These are phyloP conservation scores for Acrocera orbiculus DNA, from an alignment of 2,888 invertebrate species.

Conservation along the genomic window DNA sequence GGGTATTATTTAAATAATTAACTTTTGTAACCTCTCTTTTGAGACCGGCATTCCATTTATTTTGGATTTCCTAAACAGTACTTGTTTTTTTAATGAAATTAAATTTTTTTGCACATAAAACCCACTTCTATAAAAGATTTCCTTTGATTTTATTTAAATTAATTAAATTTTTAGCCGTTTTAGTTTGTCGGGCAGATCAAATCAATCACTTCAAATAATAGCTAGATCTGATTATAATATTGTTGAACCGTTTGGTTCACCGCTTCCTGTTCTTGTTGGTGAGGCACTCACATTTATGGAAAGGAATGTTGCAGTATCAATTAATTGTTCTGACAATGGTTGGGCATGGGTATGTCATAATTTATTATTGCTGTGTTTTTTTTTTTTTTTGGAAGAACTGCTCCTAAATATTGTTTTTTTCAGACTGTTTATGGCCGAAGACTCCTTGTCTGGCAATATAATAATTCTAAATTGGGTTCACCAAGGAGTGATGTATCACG, in stretches of 20 bases:
- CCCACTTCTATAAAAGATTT: too few species aligned
- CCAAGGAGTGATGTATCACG: slow-evolving; percentile 19
- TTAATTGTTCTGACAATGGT: slow-evolving; percentile 34
- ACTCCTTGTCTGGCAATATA: slow-evolving; percentile 69
- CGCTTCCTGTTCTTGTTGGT: slow-evolving; percentile 73
- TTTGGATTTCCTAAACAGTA: too few species aligned
- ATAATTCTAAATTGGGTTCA: slow-evolving; percentile 25
- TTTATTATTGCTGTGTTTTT: neutral
- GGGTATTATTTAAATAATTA: too few species aligned
- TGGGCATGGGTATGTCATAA: slow-evolving; percentile 34
- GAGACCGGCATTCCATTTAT: too few species aligned
- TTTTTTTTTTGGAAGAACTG: neutral
- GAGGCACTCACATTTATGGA: slow-evolving; percentile 73
- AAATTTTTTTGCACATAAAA: too few species aligned
- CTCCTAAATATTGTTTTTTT: slow-evolving; percentile 6
- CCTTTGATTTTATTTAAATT: too few species aligned
- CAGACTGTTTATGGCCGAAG: slow-evolving; percentile 76
- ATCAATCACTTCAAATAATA: slow-evolving; percentile 54
- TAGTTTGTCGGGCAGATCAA: slow-evolving; percentile 42
- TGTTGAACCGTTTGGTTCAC: slow-evolving; percentile 63
- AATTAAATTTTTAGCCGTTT: slow-evolving; percentile 30
- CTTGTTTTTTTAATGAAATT: too few species aligned
- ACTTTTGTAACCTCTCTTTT: too few species aligned
- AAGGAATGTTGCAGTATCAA: slow-evolving; percentile 33
- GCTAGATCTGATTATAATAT: slow-evolving; percentile 55